These are phyloP conservation scores for Drosophila anomalipes DNA, from an alignment of 2,888 invertebrate genomes.

Conservation along the genomic window DNA sequence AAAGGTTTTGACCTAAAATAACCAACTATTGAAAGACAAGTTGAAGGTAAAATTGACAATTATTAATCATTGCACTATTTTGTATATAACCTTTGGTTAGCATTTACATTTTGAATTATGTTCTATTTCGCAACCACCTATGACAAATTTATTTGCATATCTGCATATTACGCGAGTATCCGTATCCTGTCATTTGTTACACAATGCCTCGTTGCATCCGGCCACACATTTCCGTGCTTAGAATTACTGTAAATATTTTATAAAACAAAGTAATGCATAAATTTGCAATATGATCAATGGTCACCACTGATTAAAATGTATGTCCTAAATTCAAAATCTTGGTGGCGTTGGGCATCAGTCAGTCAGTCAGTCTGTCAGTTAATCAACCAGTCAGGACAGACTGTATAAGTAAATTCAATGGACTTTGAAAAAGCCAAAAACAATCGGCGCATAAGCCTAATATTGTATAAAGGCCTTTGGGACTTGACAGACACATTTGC, in stretches of 20 bases:
- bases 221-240: constrained; percentile 35
- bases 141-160: neutral
- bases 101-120: neutral
- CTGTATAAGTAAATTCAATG: neutral
- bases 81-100: neutral
- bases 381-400: neutral
- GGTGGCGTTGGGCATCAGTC: neutral
- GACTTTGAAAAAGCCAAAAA: neutral
- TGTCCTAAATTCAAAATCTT: neutral
- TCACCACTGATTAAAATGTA: neutral
- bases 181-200: constrained; percentile 50
- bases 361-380: neutral
- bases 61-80: neutral
- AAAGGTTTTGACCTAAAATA: neutral
- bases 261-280: constrained; percentile 27
- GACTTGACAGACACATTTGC: neutral
- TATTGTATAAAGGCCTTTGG: neutral
- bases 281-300: constrained; percentile 21
- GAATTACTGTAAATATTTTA: constrained; percentile 48
- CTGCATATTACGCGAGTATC: neutral
- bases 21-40: neutral
- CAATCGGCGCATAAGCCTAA: neutral
- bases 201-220: constrained; percentile 40
- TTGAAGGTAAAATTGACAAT: neutral
- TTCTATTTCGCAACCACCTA: neutral